Conservation (phyloP, 2,888 invertebrate genomes). For the Melanophora roralis region DNA sequence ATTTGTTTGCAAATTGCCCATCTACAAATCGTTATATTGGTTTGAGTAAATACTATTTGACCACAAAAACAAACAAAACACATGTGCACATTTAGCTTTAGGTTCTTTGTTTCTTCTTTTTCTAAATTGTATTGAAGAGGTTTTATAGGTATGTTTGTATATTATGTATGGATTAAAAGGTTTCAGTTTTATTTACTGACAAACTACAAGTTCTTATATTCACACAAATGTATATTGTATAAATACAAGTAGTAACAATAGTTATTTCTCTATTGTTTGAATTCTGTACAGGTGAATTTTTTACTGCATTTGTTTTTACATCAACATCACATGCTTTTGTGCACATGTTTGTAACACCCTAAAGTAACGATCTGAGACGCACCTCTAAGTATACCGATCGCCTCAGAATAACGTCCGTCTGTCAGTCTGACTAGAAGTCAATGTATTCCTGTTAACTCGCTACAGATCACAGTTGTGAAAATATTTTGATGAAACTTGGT, state of each 20-base stretch:
- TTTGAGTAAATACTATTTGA: slow-evolving; percentile 51
- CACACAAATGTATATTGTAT: neutral
- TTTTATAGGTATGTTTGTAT: no score
- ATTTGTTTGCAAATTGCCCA: slow-evolving; percentile 41
- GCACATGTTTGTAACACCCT: no score
- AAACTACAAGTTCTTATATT: neutral
- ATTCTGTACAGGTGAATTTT: slow-evolving; percentile 1
- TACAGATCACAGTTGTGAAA: no score
- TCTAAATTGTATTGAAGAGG: slow-evolving; percentile 8
- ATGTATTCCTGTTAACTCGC: no score
- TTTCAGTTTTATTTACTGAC: slow-evolving; percentile 18
- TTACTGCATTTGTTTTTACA: neutral
- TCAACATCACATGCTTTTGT: no score
- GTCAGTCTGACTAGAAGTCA: no score
- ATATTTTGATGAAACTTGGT: no score
- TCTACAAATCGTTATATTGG: slow-evolving; percentile 49
- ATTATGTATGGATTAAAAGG: slow-evolving; percentile 21
- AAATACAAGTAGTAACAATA: neutral
- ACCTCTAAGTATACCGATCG: no score
- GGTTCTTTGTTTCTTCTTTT: neutral
- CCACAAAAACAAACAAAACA: slow-evolving; percentile 54
- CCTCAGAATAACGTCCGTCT: no score
- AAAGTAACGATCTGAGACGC: no score
- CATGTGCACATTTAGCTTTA: slow-evolving; percentile 45
- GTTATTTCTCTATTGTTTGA: neutral